Percentiles rank a stretch among this genome's conserved stretches.
phyloP scores from a whole-genome alignment of 2,888 invertebrate genomes.

The Bombylius major region DNA sequence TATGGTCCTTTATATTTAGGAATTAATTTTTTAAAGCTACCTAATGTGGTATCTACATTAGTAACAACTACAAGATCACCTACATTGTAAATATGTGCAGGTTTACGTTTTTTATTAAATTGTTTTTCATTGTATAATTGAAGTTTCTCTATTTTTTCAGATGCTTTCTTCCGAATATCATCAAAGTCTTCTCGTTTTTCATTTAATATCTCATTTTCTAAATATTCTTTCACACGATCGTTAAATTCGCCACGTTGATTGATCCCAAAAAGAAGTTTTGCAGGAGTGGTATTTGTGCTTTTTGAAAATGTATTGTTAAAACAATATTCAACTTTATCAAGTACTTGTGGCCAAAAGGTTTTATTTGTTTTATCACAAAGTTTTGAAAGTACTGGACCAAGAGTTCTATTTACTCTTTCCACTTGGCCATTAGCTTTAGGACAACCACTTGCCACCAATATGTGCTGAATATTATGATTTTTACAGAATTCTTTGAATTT shows the following conservation, averaged over 20 bases:
- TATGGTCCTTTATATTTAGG: constrained; percentile 18
- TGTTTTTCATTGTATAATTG: constrained; percentile 16
- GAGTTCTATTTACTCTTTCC: background rate
- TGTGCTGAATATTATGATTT: background rate
- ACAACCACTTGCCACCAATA: background rate
- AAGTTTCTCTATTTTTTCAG: constrained; percentile 11
- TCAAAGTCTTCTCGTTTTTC: constrained; percentile 11
- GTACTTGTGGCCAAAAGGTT: background rate
- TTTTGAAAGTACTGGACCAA: background rate
- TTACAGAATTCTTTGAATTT: constrained; percentile 13
- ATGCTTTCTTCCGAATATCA: constrained; percentile 5
- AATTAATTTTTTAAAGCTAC: constrained; percentile 16
- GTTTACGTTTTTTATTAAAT: constrained; percentile 19
- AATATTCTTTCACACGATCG: constrained; percentile 10
- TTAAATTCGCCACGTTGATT: constrained; percentile 16
- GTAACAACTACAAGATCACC: constrained; percentile 16
- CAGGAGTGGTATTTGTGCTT: constrained; percentile 18
- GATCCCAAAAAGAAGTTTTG: constrained; percentile 19
- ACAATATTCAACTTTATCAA: background rate
- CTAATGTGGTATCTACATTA: constrained; percentile 15
- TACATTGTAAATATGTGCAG: constrained; percentile 9
- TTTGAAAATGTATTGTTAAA: constrained; percentile 13
- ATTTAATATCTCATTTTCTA: constrained; percentile 1
- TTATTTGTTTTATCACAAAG: background rate
- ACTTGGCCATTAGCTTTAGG: background rate